Evolutionary conservation across 2,113 vertebrate genomes (phyloP), one percentile per base, ranked within the genome.

Genomic region (Garra rufa): DNA sequence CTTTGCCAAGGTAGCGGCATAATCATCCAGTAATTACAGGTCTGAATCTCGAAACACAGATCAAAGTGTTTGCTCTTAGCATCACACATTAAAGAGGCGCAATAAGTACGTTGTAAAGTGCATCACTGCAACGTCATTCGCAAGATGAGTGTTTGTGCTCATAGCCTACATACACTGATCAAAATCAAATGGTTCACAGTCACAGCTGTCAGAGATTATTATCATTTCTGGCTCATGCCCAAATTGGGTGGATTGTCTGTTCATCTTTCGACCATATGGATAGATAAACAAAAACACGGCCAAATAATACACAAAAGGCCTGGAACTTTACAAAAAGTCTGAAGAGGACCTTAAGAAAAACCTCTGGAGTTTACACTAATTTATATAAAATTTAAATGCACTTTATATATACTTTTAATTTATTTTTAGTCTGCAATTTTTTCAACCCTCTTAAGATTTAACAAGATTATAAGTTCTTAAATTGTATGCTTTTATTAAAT

Each of bases 21-120:
- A 48, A 65, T 80, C 11, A 43, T 81, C 61, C 26, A 34, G 78
- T 48, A 48, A 81, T 67, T 81, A 81, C 78, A 67, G 78, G 17
- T 67, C 59, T 67, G 61, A 34, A 81, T 67, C 9, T n/a, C 78
- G 48, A 67, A 81, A 81, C 41, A 65, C 61, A 65, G 38, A 24
- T 77, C 21, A 77, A 77, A 9, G 38, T 30, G 43, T 55, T 71
- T 61, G 41, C 34, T 82, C 55, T 74, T 79, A 63, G 76, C 24
- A 65, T 81, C 17, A 34, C 11, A 78, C 34, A 41, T 57, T 77
- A 59, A 57, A 77, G 10, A 57, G 34, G 78, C 10, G 2, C 26
- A 46, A 48, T 80, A 34, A 81, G 61, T 50, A 41, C 26, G 24
- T 46, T 19, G 41, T 26, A n/a, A 11, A 30, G 59, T 30, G 43